These are phyloP conservation scores for Oreocharis arfaki DNA, from an alignment of 2,113 vertebrate species.

Conservation along the genomic window DNA sequence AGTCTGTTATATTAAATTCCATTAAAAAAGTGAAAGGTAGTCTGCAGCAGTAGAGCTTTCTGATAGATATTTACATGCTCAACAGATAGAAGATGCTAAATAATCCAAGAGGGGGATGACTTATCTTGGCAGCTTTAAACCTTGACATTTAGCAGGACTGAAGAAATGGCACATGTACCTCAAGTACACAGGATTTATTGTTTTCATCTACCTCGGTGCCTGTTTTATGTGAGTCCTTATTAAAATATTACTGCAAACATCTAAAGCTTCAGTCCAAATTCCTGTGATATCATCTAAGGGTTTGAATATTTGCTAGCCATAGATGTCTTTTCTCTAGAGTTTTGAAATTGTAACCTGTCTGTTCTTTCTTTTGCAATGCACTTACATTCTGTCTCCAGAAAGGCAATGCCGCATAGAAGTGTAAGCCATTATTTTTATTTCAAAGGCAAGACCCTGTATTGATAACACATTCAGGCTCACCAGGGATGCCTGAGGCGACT, in stretches of 20 bases:
- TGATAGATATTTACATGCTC: not conserved
- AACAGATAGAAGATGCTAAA: not conserved
- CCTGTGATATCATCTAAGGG: not conserved
- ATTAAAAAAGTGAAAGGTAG: not conserved
- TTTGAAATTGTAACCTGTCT: not conserved
- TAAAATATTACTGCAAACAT: not conserved
- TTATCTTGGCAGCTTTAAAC: not conserved
- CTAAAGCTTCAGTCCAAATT: not conserved
- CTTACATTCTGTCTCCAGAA: not conserved
- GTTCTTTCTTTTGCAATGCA: not conserved
- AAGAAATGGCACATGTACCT: not conserved
- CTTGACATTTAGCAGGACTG: not conserved
- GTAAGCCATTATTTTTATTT: not conserved
- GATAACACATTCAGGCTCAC: not conserved
- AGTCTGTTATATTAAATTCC: not conserved
- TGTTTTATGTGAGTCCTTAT: not conserved
- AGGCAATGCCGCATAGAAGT: not conserved
- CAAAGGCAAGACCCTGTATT: not conserved
- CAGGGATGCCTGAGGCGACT: not conserved
- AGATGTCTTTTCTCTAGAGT: not conserved
- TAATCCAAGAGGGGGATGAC: not conserved
- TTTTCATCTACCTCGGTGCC: not conserved
- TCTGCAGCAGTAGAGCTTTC: fast-evolving
- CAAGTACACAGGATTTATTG: not conserved
- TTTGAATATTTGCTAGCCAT: not conserved